These are phyloP conservation scores for Porites divaricata DNA, from an alignment of 92 coral and sea anemone genomes.

Conservation along the genomic window DNA sequence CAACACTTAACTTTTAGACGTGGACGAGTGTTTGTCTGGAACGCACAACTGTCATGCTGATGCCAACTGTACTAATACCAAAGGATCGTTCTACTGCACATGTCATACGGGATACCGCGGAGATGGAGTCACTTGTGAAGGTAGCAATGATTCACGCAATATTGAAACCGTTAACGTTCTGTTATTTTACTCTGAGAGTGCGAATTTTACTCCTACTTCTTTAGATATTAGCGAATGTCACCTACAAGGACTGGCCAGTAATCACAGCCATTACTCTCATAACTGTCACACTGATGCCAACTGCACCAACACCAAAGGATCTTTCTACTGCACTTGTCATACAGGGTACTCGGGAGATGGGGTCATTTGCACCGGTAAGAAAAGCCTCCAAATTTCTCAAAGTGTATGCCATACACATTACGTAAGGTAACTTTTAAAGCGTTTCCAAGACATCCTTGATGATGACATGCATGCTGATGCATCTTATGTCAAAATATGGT, in stretches of 20 bases:
- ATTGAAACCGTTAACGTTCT: not conserved
- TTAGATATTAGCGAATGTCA: slow-evolving; percentile 71
- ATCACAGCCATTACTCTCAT: slow-evolving; percentile 71
- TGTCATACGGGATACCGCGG: slow-evolving; percentile 84
- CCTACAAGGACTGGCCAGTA: slow-evolving; percentile 36
- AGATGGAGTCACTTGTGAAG: slow-evolving; percentile 76
- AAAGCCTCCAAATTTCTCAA: not conserved
- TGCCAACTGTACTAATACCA: slow-evolving; percentile 83
- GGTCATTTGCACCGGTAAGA: slow-evolving; percentile 75
- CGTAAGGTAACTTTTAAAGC: too few relatives aligned
- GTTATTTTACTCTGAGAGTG: not conserved
- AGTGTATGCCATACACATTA: too few relatives aligned
- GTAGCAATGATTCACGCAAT: slow-evolving; percentile 23
- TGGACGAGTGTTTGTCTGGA: slow-evolving; percentile 69
- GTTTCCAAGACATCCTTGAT: too few relatives aligned
- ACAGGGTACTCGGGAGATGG: slow-evolving; percentile 90
- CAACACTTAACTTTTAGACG: slow-evolving; percentile 43
- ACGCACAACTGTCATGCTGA: slow-evolving; percentile 73
- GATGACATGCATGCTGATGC: too few relatives aligned
- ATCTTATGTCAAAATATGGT: not conserved
- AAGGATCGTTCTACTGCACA: slow-evolving; percentile 84
- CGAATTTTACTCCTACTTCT: not conserved
- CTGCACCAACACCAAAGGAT: slow-evolving; percentile 91
- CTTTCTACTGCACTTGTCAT: slow-evolving; percentile 89
- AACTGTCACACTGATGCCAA: slow-evolving; percentile 87